A percentile compares a stretch with the other conserved stretches of the same genome.
These are phyloP conservation scores for Plagodis dolabraria DNA, from an alignment of 2,888 invertebrate species.

Conservation along the genomic window DNA sequence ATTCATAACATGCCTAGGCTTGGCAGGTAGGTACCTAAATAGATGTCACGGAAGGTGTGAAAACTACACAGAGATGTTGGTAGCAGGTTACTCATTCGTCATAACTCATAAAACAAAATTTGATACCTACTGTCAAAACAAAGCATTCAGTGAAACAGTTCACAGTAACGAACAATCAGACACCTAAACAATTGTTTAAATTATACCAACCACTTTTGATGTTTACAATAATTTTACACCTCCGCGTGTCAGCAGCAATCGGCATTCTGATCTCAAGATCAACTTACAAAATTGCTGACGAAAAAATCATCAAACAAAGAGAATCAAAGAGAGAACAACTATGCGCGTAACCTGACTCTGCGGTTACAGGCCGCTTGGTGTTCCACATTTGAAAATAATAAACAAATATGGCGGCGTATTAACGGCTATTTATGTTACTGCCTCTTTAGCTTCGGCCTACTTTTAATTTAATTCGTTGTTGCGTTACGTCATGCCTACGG, in stretches of 20 bases:
- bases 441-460: constrained; percentile 25
- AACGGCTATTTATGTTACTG: constrained; percentile 27
- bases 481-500: constrained; percentile 26
- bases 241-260: background rate
- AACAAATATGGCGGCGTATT: constrained; percentile 31
- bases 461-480: constrained; percentile 22
- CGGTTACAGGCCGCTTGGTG: constrained; percentile 25
- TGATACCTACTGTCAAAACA: background rate
- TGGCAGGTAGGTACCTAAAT: background rate
- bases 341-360: constrained; percentile 20
- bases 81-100: background rate
- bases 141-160: background rate
- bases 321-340: constrained; percentile 1
- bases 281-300: constrained; percentile 8
- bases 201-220: background rate
- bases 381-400: constrained; percentile 37
- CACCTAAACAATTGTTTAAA: background rate
- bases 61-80: background rate
- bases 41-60: background rate
- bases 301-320: constrained; percentile 21
- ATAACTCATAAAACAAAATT: background rate
- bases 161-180: background rate
- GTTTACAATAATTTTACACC: background rate
- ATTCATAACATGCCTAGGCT: too few species aligned
- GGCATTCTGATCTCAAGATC: background rate